phyloP scores from a whole-genome alignment of 2,113 vertebrate genomes.

The Peromyscus leucopus region DNA sequence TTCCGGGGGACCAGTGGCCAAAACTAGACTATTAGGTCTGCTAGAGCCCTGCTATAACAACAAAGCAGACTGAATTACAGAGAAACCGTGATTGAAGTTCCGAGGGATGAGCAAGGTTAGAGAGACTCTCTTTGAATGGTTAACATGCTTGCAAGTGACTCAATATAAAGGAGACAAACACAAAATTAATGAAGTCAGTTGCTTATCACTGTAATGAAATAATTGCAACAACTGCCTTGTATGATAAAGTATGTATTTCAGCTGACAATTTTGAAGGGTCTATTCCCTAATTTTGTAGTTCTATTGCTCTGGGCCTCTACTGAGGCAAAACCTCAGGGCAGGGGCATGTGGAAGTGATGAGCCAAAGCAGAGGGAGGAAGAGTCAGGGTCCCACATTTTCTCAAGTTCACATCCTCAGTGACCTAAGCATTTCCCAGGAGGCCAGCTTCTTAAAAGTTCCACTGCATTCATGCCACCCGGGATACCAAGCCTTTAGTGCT shows the following conservation, averaged over 20 bases:
- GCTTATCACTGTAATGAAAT: neutral
- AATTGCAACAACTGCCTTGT: neutral
- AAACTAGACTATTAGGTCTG: neutral
- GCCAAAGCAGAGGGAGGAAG: neutral
- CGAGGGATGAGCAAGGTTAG: neutral
- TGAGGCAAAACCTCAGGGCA: neutral
- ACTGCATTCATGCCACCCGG: fast-evolving
- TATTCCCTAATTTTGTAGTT: neutral
- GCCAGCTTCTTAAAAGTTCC: neutral
- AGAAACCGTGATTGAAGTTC: neutral
- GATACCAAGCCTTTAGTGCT: neutral
- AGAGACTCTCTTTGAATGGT: neutral
- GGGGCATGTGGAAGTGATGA: neutral
- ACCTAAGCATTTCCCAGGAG: neutral
- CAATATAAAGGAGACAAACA: neutral
- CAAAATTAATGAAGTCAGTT: neutral
- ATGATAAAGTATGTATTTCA: neutral
- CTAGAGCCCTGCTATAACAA: neutral
- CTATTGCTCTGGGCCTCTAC: neutral
- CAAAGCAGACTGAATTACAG: neutral
- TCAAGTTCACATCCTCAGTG: neutral
- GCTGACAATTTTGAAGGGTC: neutral
- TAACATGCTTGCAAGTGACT: neutral
- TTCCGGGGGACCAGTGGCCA: neutral
- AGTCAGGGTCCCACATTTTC: neutral